These are phyloP conservation scores for Epirrhoe alternata DNA, from an alignment of 2,888 invertebrate species.

Conservation along the genomic window DNA sequence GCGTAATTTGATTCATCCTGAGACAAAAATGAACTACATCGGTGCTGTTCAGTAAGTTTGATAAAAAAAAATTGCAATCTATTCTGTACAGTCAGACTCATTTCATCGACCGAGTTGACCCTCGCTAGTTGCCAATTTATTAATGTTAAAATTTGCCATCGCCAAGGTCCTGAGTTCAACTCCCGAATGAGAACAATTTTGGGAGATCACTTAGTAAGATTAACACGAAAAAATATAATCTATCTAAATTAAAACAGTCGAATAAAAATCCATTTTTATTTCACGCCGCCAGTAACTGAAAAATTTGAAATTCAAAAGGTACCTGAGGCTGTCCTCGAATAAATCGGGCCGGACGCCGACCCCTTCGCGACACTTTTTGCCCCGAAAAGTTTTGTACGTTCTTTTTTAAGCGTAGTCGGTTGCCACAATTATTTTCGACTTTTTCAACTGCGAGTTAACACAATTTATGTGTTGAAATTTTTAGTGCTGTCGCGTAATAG, in stretches of 20 bases:
- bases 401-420: constrained; percentile 60
- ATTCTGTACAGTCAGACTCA: no score
- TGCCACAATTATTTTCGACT: constrained; percentile 80
- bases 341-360: constrained; percentile 73
- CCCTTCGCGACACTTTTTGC: constrained; percentile 78
- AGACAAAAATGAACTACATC: no score
- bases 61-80: no score
- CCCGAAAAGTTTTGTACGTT: constrained; percentile 69
- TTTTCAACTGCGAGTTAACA: constrained; percentile 71
- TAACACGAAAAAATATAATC: no score
- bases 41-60: no score
- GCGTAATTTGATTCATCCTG: neutral
- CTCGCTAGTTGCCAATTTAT: no score
- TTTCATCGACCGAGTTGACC: no score
- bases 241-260: constrained; percentile 13
- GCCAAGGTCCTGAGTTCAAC: no score
- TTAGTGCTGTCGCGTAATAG: constrained; percentile 53
- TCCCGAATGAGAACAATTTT: no score
- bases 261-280: constrained; percentile 57
- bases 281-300: constrained; percentile 74
- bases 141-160: no score
- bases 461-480: constrained; percentile 70
- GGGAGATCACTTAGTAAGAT: neutral
- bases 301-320: constrained; percentile 80
- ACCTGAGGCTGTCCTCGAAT: constrained; percentile 61